Conservation (phyloP, 2,797 vertebrate genomes). For the Peromyscus attwateri region DNA sequence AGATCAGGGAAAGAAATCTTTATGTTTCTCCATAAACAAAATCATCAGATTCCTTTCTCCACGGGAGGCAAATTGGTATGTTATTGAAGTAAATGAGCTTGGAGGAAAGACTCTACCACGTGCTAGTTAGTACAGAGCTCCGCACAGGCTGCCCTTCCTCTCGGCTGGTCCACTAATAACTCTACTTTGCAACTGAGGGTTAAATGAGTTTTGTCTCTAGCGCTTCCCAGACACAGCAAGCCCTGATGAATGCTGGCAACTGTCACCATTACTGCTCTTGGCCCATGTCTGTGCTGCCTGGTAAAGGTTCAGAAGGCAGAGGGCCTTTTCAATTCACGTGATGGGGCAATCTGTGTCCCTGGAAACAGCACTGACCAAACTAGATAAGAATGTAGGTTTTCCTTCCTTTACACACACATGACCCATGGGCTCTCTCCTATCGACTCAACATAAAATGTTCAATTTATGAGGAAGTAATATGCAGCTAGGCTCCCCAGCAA, state of each 20-base stretch:
- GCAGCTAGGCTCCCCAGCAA: not conserved
- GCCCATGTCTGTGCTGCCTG: not conserved
- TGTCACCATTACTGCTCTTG: not conserved
- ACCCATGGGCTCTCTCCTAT: not conserved
- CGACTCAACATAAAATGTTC: not conserved
- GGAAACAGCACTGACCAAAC: not conserved
- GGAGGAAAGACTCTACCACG: not conserved
- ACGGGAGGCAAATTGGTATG: not conserved
- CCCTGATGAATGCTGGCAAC: not conserved
- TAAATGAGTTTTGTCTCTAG: not conserved
- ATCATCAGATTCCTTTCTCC: conserved; percentile 20
- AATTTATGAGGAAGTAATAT: not conserved
- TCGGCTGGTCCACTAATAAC: not conserved
- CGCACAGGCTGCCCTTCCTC: not conserved
- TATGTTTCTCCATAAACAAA: conserved; percentile 8
- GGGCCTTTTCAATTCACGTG: not conserved
- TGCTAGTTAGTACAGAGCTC: not conserved
- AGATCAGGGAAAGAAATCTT: not conserved
- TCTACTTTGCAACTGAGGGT: not conserved
- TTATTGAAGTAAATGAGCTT: conserved; percentile 16
- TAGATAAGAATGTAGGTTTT: not conserved
- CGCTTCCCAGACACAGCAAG: not conserved
- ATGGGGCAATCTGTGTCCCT: not conserved
- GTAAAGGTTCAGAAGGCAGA: conserved; percentile 19
- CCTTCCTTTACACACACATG: conserved; percentile 20